phyloP scores from a whole-genome alignment of 2,113 vertebrate genomes.

The Mungos mungo region DNA sequence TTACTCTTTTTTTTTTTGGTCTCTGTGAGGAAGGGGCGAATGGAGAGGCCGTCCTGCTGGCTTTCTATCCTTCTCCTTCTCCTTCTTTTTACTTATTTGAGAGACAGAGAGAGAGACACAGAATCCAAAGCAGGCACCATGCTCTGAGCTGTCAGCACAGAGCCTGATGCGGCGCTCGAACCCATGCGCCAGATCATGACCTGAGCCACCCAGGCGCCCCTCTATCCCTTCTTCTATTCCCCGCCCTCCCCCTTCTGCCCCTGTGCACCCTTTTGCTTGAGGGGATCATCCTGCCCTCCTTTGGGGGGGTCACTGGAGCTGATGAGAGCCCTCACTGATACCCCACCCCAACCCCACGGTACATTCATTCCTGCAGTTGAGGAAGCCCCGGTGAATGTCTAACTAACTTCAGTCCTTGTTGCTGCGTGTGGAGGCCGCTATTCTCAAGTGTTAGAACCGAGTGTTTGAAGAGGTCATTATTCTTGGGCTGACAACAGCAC shows the following conservation, averaged over 20 bases:
- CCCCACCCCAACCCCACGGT: background rate
- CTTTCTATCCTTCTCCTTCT: background rate
- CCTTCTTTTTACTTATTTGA: background rate
- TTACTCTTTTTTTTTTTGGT: background rate
- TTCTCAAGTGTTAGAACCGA: constrained; percentile 13
- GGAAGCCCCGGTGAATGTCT: constrained; percentile 13
- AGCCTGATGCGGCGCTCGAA: no score
- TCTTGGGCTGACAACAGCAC: constrained; percentile 61
- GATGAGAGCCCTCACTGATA: background rate
- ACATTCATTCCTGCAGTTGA: background rate
- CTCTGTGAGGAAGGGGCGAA: background rate
- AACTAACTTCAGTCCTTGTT: background rate
- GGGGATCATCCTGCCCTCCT: background rate
- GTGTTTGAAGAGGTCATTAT: constrained; percentile 45
- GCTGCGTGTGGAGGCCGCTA: background rate
- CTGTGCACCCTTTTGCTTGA: background rate
- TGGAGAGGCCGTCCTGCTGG: background rate
- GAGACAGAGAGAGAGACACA: no score
- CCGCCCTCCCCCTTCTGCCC: background rate
- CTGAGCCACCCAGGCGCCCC: no score
- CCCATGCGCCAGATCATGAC: no score
- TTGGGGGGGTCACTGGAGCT: background rate
- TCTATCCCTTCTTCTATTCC: background rate
- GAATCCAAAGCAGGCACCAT: no score
- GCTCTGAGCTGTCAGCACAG: no score